Percentiles rank a stretch among this genome's conserved stretches.
phyloP scores from a whole-genome alignment of 2,888 invertebrate genomes.

The Nematopogon swammerdamellus region DNA sequence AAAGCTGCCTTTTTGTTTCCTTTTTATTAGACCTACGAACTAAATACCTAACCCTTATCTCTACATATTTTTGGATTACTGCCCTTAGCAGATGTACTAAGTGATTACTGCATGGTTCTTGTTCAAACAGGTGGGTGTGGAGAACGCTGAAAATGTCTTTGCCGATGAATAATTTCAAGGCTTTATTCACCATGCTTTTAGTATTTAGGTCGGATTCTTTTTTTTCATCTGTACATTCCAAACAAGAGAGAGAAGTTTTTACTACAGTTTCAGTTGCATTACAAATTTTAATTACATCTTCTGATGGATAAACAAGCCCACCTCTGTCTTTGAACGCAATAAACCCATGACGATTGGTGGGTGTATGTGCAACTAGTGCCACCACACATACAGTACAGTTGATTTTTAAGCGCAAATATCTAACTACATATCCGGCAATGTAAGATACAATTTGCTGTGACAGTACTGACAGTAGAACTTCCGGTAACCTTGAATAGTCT shows the following conservation, averaged over 20 bases:
- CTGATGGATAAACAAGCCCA: slow-evolving; percentile 10
- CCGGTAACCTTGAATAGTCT: slow-evolving; percentile 5
- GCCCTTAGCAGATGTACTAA: slow-evolving; percentile 2
- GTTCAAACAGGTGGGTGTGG: slow-evolving; percentile 5
- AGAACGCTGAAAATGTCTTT: slow-evolving; percentile 5
- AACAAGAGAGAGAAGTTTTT: neutral
- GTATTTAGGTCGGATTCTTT: neutral
- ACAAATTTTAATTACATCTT: slow-evolving; percentile 12
- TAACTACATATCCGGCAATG: slow-evolving; percentile 9
- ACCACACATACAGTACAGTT: neutral
- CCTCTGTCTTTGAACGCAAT: slow-evolving; percentile 11
- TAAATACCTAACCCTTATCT: slow-evolving; percentile 8
- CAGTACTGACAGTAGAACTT: slow-evolving; percentile 1
- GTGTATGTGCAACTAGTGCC: neutral
- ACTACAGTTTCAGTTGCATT: slow-evolving; percentile 3
- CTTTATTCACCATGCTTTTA: slow-evolving; percentile 1
- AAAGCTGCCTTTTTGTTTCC: neutral
- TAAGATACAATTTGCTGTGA: neutral
- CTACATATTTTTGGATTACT: slow-evolving; percentile 6
- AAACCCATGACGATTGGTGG: slow-evolving; percentile 2
- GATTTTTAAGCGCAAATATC: slow-evolving; percentile 8
- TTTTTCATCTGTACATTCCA: neutral
- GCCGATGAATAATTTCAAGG: slow-evolving; percentile 5
- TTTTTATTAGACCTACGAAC: neutral
- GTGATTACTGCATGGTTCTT: slow-evolving; percentile 7